Evolutionary conservation across 1,140 invertebrate genomes (phyloP).

Genomic region (Babylonia areolata): DNA sequence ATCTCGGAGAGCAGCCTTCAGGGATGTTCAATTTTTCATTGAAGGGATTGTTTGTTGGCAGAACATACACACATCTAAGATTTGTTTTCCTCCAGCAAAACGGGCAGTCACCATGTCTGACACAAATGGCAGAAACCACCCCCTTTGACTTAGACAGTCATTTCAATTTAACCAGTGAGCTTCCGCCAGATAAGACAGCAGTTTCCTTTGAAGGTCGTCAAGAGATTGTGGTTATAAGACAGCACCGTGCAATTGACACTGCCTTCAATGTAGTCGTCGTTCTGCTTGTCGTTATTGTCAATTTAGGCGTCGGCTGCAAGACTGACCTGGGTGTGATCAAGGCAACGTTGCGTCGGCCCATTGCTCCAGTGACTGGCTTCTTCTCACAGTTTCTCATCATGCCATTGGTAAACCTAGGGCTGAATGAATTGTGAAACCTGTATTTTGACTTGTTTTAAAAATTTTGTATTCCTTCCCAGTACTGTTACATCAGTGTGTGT

Average conservation of each 20-base stretch:
- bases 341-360: conserved; percentile 69
- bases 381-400: conserved; percentile 76
- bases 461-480: no score
- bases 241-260: conserved; percentile 60
- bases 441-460: no score
- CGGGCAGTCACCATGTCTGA: not conserved
- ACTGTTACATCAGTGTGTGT: no score
- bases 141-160: not conserved
- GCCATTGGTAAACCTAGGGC: conserved; percentile 72
- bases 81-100: not conserved
- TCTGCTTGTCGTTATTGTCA: conserved; percentile 70
- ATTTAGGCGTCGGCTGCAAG: conserved; percentile 76
- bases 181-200: not conserved
- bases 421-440: no score
- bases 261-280: conserved; percentile 69
- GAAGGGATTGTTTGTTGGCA: conserved; percentile 12
- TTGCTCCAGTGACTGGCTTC: conserved; percentile 75
- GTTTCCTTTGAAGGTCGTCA: conserved; percentile 11
- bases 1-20: not conserved
- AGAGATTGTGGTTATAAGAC: conserved; percentile 60
- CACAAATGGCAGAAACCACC: not conserved
- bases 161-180: not conserved
- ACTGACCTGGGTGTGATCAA: conserved; percentile 72
- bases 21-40: not conserved
- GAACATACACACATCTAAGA: not conserved